Base-by-base conservation (phyloP, 2,888 invertebrate species). In the Trichacis sp. region DNA sequence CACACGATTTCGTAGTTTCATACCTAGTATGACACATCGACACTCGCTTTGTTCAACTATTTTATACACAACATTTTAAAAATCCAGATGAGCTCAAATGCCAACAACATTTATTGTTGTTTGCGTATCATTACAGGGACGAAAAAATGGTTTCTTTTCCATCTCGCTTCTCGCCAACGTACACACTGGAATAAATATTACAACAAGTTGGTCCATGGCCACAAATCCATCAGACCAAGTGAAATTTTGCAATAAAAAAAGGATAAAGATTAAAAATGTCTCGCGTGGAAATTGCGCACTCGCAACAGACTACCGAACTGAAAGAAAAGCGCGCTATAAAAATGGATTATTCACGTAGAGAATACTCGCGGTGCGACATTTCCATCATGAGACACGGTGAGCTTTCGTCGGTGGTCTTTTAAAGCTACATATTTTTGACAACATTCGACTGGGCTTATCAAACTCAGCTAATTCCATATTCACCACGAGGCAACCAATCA, bases 131-230 rank as follows among this genome's bases (percentile, higher is more conserved):
- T n/a, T n/a, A n/a, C 17, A n/a, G 17, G 17, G 19, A 8, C 19
- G n/a, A 19, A 45, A 45, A 45, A 45, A 45, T 47, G 24, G 15
- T 14, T 12, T 30, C 15, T 1, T 15, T 15, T 20, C 9, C 29
- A 8, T 47, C 15, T 1, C 29, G 15, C 12, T 11, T 12, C 11
- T 36, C 11, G n/a, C n/a, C n/a, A n/a, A n/a, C 11, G 3, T 36
- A n/a, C 11, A 11, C 11, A 36, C 36, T 36, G 3, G 11, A 15
- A 47, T 14, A 29, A 47, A 24, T 24, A 46, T 12, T 15, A n/a
- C 4, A 47, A 47, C 47, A 47, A 47, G 15, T 30, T 47, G 47
- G 48, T 48, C 48, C 48, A 48, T 48, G 14, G 18, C 48, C 11
- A 9, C 17, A 29, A 15, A 48, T 48, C 15, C 14, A 48, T 48